Percentiles rank a stretch among this genome's conserved stretches.
Conservation (phyloP, 2,797 vertebrate species). For the Sebastes iracundus region DNA sequence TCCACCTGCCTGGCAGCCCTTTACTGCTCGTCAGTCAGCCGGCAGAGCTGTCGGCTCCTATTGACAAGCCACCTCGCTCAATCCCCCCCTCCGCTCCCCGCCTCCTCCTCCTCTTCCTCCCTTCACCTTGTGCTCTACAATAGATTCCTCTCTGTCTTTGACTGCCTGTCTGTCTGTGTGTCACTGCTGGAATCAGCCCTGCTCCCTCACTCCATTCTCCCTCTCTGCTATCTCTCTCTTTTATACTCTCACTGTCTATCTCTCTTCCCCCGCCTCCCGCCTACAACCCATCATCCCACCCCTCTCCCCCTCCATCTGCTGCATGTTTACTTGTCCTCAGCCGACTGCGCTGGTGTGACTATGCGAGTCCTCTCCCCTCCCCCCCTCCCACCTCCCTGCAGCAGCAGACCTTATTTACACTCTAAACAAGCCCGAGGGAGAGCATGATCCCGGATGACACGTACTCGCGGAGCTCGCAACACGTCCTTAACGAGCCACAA, state of each 20-base stretch:
- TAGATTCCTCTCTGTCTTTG: constrained; percentile 52
- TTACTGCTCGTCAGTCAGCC: constrained; percentile 58
- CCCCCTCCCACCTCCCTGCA: neutral
- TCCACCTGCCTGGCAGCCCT: constrained; percentile 62
- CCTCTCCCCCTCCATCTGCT: constrained; percentile 52
- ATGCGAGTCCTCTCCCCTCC: neutral
- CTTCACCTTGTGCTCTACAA: constrained; percentile 44
- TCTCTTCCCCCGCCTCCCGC: constrained; percentile 36
- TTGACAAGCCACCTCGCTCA: constrained; percentile 44
- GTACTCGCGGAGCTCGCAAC: constrained; percentile 55
- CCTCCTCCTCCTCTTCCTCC: constrained; percentile 9
- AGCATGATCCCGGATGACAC: constrained; percentile 73
- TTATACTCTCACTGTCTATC: constrained; percentile 32
- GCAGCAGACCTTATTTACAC: constrained; percentile 78
- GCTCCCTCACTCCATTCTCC: constrained; percentile 33
- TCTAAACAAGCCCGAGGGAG: constrained; percentile 78
- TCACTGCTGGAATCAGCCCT: constrained; percentile 44
- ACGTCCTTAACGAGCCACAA: constrained; percentile 68
- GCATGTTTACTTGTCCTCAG: constrained; percentile 72
- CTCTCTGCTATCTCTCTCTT: constrained; percentile 19
- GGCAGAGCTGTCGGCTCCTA: constrained; percentile 55
- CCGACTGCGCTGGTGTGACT: constrained; percentile 66
- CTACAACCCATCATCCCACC: neutral
- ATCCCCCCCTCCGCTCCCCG: neutral
- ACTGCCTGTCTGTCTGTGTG: constrained; percentile 49